Evolutionary conservation across 2,888 invertebrate genomes (phyloP), one percentile per base, ranked within the genome.

Genomic region (Boloria selene): DNA sequence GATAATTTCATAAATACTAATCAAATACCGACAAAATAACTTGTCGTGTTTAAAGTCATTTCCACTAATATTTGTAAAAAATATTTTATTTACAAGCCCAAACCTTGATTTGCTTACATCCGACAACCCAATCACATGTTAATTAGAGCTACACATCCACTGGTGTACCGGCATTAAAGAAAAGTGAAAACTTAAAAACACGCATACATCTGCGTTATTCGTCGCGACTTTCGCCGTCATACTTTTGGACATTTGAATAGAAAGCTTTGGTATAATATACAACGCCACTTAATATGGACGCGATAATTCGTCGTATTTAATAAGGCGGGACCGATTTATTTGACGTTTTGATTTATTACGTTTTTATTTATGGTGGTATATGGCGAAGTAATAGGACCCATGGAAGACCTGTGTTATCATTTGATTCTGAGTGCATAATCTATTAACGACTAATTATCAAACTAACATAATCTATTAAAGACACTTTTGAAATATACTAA

Each of bases 171-270:
- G 38, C 17, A 31, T 62, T 53, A 60, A 67, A 64, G 68, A 70
- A 86, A 86, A 87, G 87, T 85, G 86, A 87, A 86, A 86, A 75
- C 65, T 61, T 56, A 45, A 51, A 58, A 58, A 64, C 58, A 51
- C 16, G 13, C 50, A 63, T 63, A 60, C 65, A 58, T 61, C 65
- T 31, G 61, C 49, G 67, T 67, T 65, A 68, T 68, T 75, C 26
- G 45, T 58, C 47, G 38, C 63, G 56, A 86, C 87, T 87, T 87
- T 87, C 87, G 82, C 84, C 77, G 82, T 81, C 78, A 80, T 78
- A 80, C 80, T 82, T 82, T 77, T 79, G 77, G 78, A 75, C 77
- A 85, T 87, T 85, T 85, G 79, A 86, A 85, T 87, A 87, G 87
- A 87, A 86, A 85, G 86, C 79, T 64, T 52, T 47, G 51, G 64